Conservation (phyloP, 2,888 invertebrate genomes). For the Galerucella calmariensis region DNA sequence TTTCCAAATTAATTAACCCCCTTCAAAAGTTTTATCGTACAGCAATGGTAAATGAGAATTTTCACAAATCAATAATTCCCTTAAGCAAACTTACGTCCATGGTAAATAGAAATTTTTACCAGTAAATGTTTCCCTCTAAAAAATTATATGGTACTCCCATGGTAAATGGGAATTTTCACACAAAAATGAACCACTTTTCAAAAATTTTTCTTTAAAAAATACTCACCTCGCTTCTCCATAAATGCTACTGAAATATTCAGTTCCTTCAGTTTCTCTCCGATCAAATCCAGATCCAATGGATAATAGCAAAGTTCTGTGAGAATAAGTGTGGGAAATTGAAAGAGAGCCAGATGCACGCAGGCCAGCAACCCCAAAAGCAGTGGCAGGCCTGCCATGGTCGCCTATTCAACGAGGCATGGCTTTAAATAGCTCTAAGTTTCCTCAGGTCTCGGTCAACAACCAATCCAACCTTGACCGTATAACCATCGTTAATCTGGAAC, state of each 20-base stretch:
- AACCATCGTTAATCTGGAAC: slow-evolving; percentile 17
- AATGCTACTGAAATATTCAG: slow-evolving; percentile 66
- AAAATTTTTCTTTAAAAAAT: no score
- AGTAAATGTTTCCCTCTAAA: no score
- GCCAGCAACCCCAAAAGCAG: slow-evolving; percentile 70
- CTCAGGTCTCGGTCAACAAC: slow-evolving; percentile 29
- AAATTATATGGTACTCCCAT: background rate
- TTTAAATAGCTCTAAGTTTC: slow-evolving; percentile 37
- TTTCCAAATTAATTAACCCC: no score
- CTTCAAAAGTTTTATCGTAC: no score
- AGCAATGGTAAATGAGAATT: no score
- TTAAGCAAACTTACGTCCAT: no score
- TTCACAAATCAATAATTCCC: no score
- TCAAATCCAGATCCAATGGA: slow-evolving; percentile 71
- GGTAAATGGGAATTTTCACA: background rate
- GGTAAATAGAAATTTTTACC: no score
- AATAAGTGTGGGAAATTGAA: slow-evolving; percentile 66
- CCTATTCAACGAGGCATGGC: slow-evolving; percentile 61
- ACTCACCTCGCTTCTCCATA: slow-evolving; percentile 61
- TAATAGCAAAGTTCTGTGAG: slow-evolving; percentile 64
- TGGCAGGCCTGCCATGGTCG: slow-evolving; percentile 67
- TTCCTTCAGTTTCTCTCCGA: slow-evolving; percentile 70
- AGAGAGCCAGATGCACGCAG: slow-evolving; percentile 66
- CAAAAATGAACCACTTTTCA: background rate
- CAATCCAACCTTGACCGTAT: background rate